Evolutionary conservation across 1,140 invertebrate species (phyloP), one percentile per base, ranked within the genome.

Genomic region (Ctenoplectra terminalis): DNA sequence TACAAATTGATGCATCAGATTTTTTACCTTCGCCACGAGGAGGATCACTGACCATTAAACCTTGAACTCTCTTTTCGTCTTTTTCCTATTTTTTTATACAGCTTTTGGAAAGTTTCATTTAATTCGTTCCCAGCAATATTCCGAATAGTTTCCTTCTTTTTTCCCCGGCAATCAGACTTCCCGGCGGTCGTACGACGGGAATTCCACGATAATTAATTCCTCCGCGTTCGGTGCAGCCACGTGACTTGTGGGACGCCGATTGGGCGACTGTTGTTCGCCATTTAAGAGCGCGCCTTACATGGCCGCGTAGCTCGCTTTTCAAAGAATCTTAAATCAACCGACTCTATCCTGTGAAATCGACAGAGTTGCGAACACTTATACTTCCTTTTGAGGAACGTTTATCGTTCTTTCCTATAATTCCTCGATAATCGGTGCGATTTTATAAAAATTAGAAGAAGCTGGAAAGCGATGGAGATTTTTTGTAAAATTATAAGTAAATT

Each of bases 251-350:
- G 46, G 60, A 52, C 60, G 73, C 3, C 15, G 72, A 74, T 74
- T 58, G 72, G 54, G 56, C 71, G 58, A 61, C 56, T 43, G 71
- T 73, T 73, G 71, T 61, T 43, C 56, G 40, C 23, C 71, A 43
- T 63, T 74, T 74, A 63, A 75, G 73, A 64, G 26, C 60, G 60
- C 46, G 60, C 73, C 73, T 64, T 75, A 75, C 64, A 50, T 75
- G 73, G 73, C 17, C 73, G 15, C 31, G 46, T 64, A 40, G 73
- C 73, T n/a, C 43, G 31, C n/a, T n/a, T n/a, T n/a, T n/a, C n/a
- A 50, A 61, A 23, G 58, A 37, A 60, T 52, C 46, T 75, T 63
- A 52, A 50, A 64, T 75, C 46, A 63, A 48, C 31, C 37, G n/a
- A 6, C 40, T 31, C 5, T 7, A 34, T 17, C 15, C 50, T 52